These are phyloP conservation scores for Junonia oenone DNA, from an alignment of 2,888 invertebrate species.

Conservation along the genomic window DNA sequence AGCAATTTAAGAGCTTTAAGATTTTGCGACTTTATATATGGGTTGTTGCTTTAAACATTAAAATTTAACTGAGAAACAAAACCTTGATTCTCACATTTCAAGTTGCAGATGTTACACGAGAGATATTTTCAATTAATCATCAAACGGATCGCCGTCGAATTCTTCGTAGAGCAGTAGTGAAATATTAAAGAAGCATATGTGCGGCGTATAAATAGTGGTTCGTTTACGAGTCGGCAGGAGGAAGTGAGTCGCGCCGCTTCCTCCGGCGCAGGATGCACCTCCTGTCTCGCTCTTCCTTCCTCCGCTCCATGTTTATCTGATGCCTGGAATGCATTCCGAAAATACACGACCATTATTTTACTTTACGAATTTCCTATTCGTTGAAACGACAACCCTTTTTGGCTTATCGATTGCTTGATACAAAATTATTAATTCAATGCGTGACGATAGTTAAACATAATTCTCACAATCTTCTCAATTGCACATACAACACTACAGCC, in stretches of 20 bases:
- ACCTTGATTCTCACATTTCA: no score
- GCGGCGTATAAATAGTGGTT: constrained; percentile 31
- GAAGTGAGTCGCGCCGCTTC: constrained; percentile 31
- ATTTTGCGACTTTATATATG: no score
- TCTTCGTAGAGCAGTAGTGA: constrained; percentile 1
- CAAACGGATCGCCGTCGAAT: neutral
- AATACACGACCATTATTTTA: constrained; percentile 19
- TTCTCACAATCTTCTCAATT: no score
- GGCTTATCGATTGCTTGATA: no score
- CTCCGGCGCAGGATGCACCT: constrained; percentile 40
- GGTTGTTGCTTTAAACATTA: no score
- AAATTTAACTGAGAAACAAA: no score
- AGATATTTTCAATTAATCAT: neutral
- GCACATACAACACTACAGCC: neutral
- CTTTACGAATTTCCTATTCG: constrained; percentile 12
- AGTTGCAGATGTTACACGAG: neutral
- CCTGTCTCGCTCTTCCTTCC: constrained; percentile 47
- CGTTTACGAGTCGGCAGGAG: constrained; percentile 27
- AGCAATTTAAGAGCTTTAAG: no score
- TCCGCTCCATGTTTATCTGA: constrained; percentile 36
- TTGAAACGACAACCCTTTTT: neutral
- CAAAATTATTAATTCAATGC: no score
- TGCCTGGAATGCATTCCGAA: constrained; percentile 20
- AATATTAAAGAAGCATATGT: constrained; percentile 6
- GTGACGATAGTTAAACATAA: no score